Base-by-base conservation (phyloP, 2,113 vertebrate species). In the Eurystomus gularis region DNA sequence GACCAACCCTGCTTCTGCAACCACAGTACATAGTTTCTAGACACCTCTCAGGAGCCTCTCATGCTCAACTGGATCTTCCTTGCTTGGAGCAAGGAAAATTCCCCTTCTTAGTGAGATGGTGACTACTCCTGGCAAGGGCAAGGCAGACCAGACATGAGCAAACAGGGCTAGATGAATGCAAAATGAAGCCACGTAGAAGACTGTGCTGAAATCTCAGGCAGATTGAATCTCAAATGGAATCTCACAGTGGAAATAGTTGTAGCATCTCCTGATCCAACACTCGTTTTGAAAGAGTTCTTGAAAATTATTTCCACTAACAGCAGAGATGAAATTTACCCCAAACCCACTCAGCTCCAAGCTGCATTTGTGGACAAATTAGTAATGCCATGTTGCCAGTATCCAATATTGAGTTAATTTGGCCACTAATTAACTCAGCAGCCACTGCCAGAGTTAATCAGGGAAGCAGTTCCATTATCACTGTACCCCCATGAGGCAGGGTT, bases 381-480 rank as follows among this genome's bases (percentile, higher is more conserved):
- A 90, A 93, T 78, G 85, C 42, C 23, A 10, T 86, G 65, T 77
- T 82, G 87, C 61, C 64, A 75, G 86, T 49, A 93, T 69, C 80
- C 60, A 84, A 39, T 70, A 85, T 42, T 42, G 42, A 42, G 42
- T 42, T 42, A 42, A 42, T 68, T 49, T 24, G 44, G 54, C 80
- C 44, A 29, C 95, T 98, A 98, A 98, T 98, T 98, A 98, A 96
- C 82, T 82, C 93, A 90, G 92, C 85, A 96, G 88, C 80, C 13
- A 3, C 84, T 93, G 62, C 71, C 93, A 64, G 49, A 95, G 79
- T 92, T 96, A 94, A 97, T 97, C 89, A 96, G 29, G 86, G 73
- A 92, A 94, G 80, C 69, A 61, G 68, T 71, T 91, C 70, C 51
- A 42, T 88, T 77, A 92, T 82, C 58, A 15, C 39, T 12, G 26